Evolutionary conservation across 2,888 invertebrate genomes (phyloP).

Genomic region (Busseola fusca): DNA sequence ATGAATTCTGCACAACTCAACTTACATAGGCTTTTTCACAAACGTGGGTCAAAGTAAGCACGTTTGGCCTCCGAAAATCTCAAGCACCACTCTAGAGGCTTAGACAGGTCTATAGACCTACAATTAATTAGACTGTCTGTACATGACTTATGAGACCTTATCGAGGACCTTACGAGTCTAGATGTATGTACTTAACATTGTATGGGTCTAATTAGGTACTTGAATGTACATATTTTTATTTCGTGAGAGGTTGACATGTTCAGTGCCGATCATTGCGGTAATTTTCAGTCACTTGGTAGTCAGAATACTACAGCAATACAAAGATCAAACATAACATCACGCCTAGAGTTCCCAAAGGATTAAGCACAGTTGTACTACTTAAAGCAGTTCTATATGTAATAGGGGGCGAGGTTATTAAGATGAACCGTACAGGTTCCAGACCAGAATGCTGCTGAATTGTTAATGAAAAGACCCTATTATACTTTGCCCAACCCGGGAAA

Average conservation of each 20-base stretch:
- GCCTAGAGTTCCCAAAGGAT: not conserved
- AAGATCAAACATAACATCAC: not conserved
- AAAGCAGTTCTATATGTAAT: not conserved
- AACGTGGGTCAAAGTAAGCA: conserved; percentile 41
- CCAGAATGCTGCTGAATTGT: no score
- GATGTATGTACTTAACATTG: conserved; percentile 18
- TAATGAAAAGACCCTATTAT: not conserved
- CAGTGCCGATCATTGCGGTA: not conserved
- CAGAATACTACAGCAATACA: not conserved
- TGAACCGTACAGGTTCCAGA: not conserved
- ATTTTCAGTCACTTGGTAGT: not conserved
- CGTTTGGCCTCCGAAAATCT: conserved; percentile 36
- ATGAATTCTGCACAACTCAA: not conserved
- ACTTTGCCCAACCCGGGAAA: not conserved
- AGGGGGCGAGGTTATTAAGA: no score
- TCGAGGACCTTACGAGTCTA: conserved; percentile 33
- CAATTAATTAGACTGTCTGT: conserved; percentile 53
- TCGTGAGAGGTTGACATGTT: not conserved
- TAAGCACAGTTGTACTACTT: not conserved
- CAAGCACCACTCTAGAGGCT: conserved; percentile 32
- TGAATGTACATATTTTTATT: not conserved
- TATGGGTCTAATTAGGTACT: conserved; percentile 6
- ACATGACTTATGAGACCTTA: conserved; percentile 39
- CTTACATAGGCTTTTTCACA: conserved; percentile 7
- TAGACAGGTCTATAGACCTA: conserved; percentile 40